Conservation (phyloP, 2,888 invertebrate genomes). For the Lithosia quadra region DNA sequence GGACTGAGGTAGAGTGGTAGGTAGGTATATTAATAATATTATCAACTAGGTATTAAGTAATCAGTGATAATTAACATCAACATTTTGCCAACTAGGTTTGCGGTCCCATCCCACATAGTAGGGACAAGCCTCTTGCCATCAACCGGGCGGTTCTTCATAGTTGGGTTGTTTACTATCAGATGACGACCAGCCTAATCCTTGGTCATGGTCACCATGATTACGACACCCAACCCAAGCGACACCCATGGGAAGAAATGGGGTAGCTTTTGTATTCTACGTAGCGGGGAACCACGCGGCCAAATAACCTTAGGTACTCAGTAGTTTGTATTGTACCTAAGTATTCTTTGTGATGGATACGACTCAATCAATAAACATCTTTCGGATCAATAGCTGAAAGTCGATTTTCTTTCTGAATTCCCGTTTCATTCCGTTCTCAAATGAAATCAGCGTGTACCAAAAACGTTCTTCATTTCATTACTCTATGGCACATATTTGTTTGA, state of each 20-base stretch:
- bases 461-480: background rate
- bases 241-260: background rate
- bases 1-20: background rate
- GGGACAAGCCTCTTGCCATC: background rate
- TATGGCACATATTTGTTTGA: conserved; percentile 2
- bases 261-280: background rate
- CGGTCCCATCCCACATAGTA: background rate
- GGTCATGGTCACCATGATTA: conserved; percentile 1
- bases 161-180: background rate
- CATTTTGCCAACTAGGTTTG: background rate
- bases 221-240: conserved; percentile 1
- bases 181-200: background rate
- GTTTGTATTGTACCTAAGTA: too few relatives aligned
- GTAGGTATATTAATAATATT: background rate
- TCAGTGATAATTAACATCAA: background rate
- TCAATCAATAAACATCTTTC: background rate
- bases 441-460: background rate
- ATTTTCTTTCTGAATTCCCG: background rate
- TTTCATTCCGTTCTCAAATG: background rate
- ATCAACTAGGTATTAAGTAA: too few relatives aligned
- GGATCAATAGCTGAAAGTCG: background rate
- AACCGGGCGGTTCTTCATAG: background rate
- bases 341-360: background rate
- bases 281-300: background rate
- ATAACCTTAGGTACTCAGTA: background rate